Evolutionary conservation across 2,113 vertebrate species (phyloP).

Genomic region (Steatornis caripensis): DNA sequence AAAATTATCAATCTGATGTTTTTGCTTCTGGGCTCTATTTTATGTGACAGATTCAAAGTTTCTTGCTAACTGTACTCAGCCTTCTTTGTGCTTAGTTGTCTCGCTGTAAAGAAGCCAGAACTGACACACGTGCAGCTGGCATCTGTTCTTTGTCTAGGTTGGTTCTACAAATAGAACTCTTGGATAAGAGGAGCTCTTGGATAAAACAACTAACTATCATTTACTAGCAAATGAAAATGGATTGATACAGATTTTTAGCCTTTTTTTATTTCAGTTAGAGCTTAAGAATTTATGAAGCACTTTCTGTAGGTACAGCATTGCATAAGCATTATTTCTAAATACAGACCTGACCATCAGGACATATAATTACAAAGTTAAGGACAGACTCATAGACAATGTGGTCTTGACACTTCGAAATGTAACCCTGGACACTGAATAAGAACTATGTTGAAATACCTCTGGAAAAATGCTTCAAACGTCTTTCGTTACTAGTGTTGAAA

Average conservation of each 20-base stretch:
- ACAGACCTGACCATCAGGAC: not conserved
- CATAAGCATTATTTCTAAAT: not conserved
- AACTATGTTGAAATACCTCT: not conserved
- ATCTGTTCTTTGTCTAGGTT: not conserved
- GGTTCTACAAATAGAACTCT: not conserved
- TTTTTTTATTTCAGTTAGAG: not conserved
- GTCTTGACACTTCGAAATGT: not conserved
- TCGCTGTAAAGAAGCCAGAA: not conserved
- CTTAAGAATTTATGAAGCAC: not conserved
- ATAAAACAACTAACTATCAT: not conserved
- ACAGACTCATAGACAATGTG: rapidly evolving
- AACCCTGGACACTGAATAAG: not conserved
- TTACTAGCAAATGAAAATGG: not conserved
- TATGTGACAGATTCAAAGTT: not conserved
- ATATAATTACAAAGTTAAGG: not conserved
- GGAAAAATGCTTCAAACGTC: not conserved
- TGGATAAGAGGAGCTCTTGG: not conserved
- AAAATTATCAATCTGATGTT: not conserved
- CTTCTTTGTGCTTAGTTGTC: not conserved
- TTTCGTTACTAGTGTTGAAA: not conserved
- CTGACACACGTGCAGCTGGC: not conserved
- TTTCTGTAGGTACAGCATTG: not conserved
- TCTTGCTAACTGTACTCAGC: not conserved
- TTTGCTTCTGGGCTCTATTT: not conserved
- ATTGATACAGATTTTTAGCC: not conserved